Evolutionary conservation across 2,113 vertebrate genomes (phyloP).

Genomic region (Sula dactylatra): DNA sequence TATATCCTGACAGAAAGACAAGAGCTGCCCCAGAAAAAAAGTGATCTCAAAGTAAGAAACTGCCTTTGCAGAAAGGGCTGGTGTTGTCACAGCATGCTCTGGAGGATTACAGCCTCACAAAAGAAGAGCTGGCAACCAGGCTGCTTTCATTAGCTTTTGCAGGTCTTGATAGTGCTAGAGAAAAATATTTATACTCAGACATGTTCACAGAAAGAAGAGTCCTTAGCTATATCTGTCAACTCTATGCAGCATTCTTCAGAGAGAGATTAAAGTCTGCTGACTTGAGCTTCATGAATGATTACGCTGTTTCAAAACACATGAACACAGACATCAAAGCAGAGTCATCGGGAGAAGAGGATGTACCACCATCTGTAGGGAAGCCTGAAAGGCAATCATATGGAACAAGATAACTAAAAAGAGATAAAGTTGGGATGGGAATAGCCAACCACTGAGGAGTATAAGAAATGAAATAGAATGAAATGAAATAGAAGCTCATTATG

Average conservation of each 20-base stretch:
- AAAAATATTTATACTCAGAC: neutral
- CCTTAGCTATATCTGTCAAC: neutral
- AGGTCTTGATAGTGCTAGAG: neutral
- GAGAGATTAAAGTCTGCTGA: neutral
- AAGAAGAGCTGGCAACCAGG: neutral
- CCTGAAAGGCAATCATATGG: neutral
- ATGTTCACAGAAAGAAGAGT: neutral
- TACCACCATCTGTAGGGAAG: neutral
- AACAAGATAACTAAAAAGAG: conserved; percentile 2
- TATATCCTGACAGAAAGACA: neutral
- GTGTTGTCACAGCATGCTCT: neutral
- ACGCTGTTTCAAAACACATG: neutral
- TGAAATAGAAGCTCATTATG: neutral
- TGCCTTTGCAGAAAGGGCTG: neutral
- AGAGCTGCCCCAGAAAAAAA: neutral
- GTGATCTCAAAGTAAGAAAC: neutral
- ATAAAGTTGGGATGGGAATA: neutral
- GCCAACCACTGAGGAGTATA: neutral
- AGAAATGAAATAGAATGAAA: neutral
- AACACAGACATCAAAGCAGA: neutral
- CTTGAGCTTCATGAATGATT: neutral
- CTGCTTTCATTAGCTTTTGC: neutral
- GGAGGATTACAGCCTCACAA: neutral
- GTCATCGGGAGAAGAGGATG: neutral
- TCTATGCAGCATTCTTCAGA: neutral